Conservation (phyloP, 2,113 vertebrate species). For the Sinocyclocheilus grahami region DNA sequence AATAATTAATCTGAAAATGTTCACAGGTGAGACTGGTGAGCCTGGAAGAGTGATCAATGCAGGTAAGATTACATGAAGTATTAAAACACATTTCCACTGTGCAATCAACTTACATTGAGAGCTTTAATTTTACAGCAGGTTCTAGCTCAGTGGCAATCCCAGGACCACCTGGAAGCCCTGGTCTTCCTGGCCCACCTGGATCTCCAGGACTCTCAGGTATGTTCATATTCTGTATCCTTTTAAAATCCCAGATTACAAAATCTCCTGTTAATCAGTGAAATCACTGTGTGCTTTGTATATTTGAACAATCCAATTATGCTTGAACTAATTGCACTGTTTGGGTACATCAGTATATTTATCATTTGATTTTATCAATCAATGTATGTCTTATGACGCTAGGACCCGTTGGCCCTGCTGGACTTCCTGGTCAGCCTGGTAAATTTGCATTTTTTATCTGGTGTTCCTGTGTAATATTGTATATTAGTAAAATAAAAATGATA, state of each 20-base stretch:
- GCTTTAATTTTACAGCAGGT: conserved; percentile 77
- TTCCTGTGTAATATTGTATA: not conserved
- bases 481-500: not conserved
- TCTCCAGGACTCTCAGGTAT: conserved; percentile 89
- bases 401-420: conserved; percentile 89
- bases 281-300: not conserved
- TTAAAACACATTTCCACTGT: not conserved
- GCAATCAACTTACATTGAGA: not conserved
- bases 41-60: conserved; percentile 84
- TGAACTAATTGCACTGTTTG: not conserved
- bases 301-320: not conserved
- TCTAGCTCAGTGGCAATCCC: conserved; percentile 79
- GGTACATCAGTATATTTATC: not conserved
- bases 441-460: not conserved
- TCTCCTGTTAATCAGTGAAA: not conserved
- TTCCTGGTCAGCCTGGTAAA: conserved; percentile 87
- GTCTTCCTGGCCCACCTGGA: conserved; percentile 84
- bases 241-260: not conserved
- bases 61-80: conserved; percentile 71
- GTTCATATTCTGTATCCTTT: conserved; percentile 25
- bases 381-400: conserved; percentile 69
- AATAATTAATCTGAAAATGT: conserved; percentile 24
- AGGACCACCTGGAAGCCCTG: conserved; percentile 87
- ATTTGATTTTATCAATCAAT: not conserved
- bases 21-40: conserved; percentile 81